These are phyloP conservation scores for Odontamblyopus lacepedii DNA, from an alignment of 2,797 vertebrate species.

Conservation along the genomic window DNA sequence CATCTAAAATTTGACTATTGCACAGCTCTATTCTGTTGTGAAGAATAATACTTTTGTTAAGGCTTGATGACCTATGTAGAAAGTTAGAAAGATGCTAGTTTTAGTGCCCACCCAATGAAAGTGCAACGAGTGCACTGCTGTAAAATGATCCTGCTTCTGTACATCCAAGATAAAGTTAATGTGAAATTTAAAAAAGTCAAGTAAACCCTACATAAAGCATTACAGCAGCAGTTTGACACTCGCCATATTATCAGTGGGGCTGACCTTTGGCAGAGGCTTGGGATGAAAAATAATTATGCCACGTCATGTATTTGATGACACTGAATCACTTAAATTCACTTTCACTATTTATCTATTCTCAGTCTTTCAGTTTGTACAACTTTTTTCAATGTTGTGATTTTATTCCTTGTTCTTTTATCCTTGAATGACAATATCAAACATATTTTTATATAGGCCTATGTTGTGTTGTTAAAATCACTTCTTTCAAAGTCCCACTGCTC, in stretches of 20 bases:
- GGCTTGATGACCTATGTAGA: neutral
- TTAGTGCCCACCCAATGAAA: neutral
- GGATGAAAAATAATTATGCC: conserved; percentile 5
- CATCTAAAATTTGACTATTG: neutral
- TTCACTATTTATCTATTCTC: conserved; percentile 4
- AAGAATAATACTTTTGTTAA: neutral
- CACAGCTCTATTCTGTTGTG: neutral
- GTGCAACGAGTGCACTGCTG: neutral
- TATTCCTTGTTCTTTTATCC: neutral
- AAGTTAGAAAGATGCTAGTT: neutral
- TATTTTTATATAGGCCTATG: neutral
- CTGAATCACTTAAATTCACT: conserved; percentile 14
- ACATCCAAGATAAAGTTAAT: neutral
- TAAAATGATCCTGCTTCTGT: neutral
- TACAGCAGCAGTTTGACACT: neutral
- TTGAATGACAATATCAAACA: neutral
- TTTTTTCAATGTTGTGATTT: neutral
- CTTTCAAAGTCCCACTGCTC: neutral
- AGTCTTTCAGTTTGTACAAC: conserved; percentile 9
- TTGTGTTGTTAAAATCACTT: neutral
- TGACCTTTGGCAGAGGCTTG: neutral
- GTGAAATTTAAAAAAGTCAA: conserved; percentile 2
- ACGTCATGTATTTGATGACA: conserved; percentile 9
- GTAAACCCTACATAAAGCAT: neutral
- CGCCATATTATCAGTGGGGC: neutral